phyloP scores from a whole-genome alignment of 2,797 vertebrate species.

The Pterois miles region DNA sequence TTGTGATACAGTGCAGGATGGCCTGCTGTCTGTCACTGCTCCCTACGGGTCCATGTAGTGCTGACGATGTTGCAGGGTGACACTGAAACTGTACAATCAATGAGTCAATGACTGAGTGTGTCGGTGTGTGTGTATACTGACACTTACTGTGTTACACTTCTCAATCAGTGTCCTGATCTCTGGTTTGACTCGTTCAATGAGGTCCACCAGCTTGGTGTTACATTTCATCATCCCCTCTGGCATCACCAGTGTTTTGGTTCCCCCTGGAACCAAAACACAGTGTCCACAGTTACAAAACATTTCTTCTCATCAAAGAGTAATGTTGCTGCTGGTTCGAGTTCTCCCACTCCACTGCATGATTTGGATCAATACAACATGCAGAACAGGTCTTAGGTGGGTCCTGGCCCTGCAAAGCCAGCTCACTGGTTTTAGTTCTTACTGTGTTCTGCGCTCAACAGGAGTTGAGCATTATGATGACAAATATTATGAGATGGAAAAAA shows the following conservation, averaged over 20 bases:
- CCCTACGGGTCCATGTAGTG: not conserved
- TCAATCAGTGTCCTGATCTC: conserved; percentile 82
- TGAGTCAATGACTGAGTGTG: not conserved
- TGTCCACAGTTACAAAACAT: not conserved
- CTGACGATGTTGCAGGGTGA: not conserved
- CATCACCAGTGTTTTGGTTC: conserved; percentile 1
- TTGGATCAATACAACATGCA: too few species aligned
- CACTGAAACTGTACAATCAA: not conserved
- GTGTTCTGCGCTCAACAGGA: not conserved
- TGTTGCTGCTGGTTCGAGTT: not conserved
- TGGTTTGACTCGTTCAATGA: conserved; percentile 77
- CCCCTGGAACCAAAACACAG: conserved; percentile 14
- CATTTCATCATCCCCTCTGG: conserved; percentile 46
- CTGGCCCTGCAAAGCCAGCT: not conserved
- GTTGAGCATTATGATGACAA: not conserved
- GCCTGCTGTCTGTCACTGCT: too few species aligned
- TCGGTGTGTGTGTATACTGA: not conserved
- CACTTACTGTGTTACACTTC: conserved; percentile 76
- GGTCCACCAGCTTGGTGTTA: conserved; percentile 75
- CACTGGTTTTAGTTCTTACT: not conserved
- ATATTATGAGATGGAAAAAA: not conserved
- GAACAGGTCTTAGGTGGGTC: not conserved
- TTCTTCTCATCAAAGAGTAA: not conserved
- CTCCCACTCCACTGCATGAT: too few species aligned
- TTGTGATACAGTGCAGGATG: not conserved